Evolutionary conservation across 2,113 vertebrate genomes (phyloP).

Genomic region (Strix aluco): DNA sequence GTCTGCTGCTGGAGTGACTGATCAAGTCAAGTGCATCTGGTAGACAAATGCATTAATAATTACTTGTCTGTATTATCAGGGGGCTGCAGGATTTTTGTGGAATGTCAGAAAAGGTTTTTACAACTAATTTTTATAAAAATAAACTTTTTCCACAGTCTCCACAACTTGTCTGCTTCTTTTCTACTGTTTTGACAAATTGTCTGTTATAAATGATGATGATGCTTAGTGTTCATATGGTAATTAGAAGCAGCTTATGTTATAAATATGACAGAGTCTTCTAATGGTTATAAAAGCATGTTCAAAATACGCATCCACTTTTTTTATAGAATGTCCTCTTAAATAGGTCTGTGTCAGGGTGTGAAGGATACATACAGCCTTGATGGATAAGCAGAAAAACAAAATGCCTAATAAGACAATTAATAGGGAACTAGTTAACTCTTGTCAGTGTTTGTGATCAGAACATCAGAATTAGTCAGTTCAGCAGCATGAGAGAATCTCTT

Average conservation of each 20-base stretch:
- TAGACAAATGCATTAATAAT: slow-evolving; percentile 40
- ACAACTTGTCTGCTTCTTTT: not conserved
- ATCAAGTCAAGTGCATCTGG: slow-evolving; percentile 48
- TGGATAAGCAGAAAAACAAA: slow-evolving; percentile 7
- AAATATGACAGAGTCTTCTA: slow-evolving; percentile 34
- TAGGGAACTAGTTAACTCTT: not conserved
- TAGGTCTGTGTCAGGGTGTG: not conserved
- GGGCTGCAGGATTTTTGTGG: not conserved
- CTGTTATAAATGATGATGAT: slow-evolving; percentile 43
- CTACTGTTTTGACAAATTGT: slow-evolving; percentile 63
- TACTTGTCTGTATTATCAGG: not conserved
- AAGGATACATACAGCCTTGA: not conserved
- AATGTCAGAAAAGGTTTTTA: slow-evolving; percentile 17
- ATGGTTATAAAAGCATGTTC: slow-evolving; percentile 27
- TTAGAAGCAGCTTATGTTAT: slow-evolving; percentile 52
- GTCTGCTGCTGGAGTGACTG: slow-evolving; percentile 47
- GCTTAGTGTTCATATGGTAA: slow-evolving; percentile 55
- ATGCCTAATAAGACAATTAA: slow-evolving; percentile 17
- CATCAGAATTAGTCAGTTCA: not conserved
- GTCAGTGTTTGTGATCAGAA: not conserved
- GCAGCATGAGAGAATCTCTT: not conserved
- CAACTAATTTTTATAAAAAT: slow-evolving; percentile 10
- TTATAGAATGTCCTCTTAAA: not conserved
- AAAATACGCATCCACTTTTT: not conserved
- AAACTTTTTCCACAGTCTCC: not conserved